Conservation (phyloP, 2,797 vertebrate species). For the Helarctos malayanus region DNA sequence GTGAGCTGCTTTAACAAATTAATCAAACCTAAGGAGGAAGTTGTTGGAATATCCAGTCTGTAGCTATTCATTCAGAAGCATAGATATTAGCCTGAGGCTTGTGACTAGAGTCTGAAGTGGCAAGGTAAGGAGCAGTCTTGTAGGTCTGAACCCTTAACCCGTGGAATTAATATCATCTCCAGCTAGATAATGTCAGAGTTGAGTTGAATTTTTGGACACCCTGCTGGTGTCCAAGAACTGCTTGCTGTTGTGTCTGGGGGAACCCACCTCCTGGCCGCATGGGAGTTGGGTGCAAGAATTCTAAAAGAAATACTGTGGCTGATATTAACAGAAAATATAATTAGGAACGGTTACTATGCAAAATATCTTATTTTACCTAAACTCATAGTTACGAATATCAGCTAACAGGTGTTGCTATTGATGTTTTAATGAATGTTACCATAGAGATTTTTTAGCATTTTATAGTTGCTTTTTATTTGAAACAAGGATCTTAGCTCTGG, state of each 20-base stretch:
- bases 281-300: not conserved
- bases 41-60: not conserved
- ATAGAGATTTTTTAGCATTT: not conserved
- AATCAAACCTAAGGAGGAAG: not conserved
- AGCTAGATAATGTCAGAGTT: not conserved
- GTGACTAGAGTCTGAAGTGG: not conserved
- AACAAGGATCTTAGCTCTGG: not conserved
- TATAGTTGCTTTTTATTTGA: not conserved
- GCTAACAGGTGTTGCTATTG: not conserved
- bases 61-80: not conserved
- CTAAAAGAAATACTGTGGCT: not conserved
- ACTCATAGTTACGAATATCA: not conserved
- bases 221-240: not conserved
- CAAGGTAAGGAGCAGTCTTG: not conserved
- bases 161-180: not conserved
- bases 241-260: not conserved
- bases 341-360: not conserved
- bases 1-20: not conserved
- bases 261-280: not conserved
- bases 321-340: not conserved
- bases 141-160: not conserved
- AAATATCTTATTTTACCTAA: constrained; percentile 6
- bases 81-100: not conserved
- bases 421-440: not conserved
- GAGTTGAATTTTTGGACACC: not conserved